These are phyloP conservation scores for Meta bourneti DNA, from an alignment of 2,888 invertebrate species.

Conservation along the genomic window DNA sequence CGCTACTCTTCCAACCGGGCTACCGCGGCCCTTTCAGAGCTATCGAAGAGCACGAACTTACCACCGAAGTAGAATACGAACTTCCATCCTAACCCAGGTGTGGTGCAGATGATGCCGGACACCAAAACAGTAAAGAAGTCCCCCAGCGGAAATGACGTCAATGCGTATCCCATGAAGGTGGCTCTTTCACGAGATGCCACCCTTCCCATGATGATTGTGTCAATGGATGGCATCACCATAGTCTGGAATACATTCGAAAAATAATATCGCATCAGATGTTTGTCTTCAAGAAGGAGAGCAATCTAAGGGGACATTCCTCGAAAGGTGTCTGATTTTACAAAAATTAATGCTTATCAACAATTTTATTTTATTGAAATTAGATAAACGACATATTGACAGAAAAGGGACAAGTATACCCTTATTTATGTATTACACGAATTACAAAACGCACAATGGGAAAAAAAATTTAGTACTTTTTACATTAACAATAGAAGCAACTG, in stretches of 20 bases:
- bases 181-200: not conserved
- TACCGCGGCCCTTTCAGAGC: too few species aligned
- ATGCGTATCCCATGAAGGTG: not conserved
- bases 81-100: not conserved
- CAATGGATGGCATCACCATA: not conserved
- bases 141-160: not conserved
- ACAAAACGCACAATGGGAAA: too few species aligned
- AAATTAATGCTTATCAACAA: not conserved
- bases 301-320: not conserved
- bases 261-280: not conserved
- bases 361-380: not conserved
- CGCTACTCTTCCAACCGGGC: too few species aligned
- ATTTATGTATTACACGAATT: not conserved
- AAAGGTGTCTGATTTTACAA: not conserved
- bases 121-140: not conserved
- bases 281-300: not conserved
- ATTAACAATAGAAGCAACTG: too few species aligned
- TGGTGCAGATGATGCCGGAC: not conserved
- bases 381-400: not conserved
- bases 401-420: not conserved
- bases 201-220: not conserved
- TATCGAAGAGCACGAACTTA: not conserved
- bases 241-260: not conserved
- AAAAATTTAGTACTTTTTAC: too few species aligned
- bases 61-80: constrained; percentile 19